Evolutionary conservation across 2,888 invertebrate genomes (phyloP).

Genomic region (Mechanitis messenoides): DNA sequence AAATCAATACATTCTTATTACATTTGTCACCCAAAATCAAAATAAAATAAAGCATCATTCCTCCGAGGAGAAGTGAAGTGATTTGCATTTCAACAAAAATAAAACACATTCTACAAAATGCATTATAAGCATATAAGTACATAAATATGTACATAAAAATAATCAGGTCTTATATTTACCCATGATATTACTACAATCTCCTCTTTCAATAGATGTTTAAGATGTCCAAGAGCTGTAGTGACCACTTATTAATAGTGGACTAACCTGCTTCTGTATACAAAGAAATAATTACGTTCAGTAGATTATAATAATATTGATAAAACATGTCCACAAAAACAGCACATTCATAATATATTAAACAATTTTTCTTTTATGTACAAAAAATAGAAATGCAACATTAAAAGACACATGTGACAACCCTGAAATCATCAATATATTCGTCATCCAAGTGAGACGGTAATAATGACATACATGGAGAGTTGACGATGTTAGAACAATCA

Average conservation of each 20-base stretch:
- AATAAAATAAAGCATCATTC: not conserved
- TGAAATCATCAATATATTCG: not conserved
- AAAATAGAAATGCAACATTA: not conserved
- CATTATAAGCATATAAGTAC: not conserved
- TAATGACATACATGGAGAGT: constrained; percentile 17
- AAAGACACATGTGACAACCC: not conserved
- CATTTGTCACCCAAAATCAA: not conserved
- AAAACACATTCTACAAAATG: too few relatives aligned
- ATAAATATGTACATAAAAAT: constrained; percentile 2
- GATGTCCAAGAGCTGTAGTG: not conserved
- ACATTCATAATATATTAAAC: not conserved
- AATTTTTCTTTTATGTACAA: not conserved
- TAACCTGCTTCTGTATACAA: not conserved
- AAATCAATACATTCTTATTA: not conserved
- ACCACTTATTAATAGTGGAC: constrained; percentile 1
- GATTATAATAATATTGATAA: not conserved
- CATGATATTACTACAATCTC: not conserved
- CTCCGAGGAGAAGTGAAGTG: not conserved
- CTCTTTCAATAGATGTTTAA: constrained; percentile 2
- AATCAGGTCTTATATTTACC: not conserved
- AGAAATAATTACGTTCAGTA: constrained; percentile 1
- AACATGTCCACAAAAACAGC: not conserved
- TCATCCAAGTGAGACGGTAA: constrained; percentile 14
- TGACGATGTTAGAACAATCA: constrained; percentile 19
- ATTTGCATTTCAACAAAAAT: too few relatives aligned